Evolutionary conservation across 1,140 invertebrate genomes (phyloP), one percentile per base, ranked within the genome.

Genomic region (Drosophila obscura): DNA sequence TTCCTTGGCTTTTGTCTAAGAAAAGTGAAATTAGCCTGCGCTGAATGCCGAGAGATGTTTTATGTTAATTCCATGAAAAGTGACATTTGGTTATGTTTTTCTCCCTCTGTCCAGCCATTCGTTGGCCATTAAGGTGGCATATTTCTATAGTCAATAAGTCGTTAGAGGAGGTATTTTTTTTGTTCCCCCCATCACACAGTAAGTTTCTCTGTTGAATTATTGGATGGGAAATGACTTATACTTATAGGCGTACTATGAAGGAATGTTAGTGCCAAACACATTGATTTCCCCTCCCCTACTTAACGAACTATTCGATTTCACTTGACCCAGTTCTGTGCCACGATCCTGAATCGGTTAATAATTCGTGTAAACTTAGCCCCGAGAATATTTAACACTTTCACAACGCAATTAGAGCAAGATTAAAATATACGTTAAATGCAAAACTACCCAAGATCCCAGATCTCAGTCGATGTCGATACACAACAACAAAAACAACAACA

Each of bases 351-450:
- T 52, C 28, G 31, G 43, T 46, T 64, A 64, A 57, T 74, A 57
- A 22, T 48, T 48, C 46, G 11, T 16, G 26, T 43, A 49, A 69
- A 84, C 68, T 48, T 79, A 63, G 74, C 48, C 52, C 26, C 83
- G 68, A 76, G 83, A 88, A 87, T 65, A 88, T 79, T 87, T 64
- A 68, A 68, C 83, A 87, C 83, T 87, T 87, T 89, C 83, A 68
- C 83, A 89, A 60, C 63, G 76, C 76, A 87, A 89, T 66, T 78
- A 73, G 83, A 87, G 72, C 83, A 88, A 73, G 58, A 59, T 72
- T 52, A 45, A 19, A 19, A 19, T 19, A 11, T 39, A 39, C 11
- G 45, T 72, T 57, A 58, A 73, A 77, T 61, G 62, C 74, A 49
- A 69, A 82, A 74, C 73, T 66, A 59, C 52, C 75, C 74, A 65